phyloP scores from a whole-genome alignment of 2,888 invertebrate species.

The Mesorhabditis belari region DNA sequence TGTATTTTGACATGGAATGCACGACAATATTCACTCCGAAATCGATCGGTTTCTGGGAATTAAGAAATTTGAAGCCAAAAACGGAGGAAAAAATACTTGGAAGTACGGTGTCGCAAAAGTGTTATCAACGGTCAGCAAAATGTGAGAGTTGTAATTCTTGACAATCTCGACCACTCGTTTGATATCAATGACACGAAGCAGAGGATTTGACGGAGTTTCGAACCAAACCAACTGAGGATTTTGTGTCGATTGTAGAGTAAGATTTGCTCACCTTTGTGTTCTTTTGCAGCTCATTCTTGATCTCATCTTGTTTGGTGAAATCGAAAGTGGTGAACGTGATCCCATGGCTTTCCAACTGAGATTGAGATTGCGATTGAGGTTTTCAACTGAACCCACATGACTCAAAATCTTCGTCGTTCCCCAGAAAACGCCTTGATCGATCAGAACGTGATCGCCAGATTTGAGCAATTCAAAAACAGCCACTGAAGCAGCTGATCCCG shows the following conservation, averaged over 20 bases:
- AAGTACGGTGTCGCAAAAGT: conserved; percentile 65
- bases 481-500: conserved; percentile 77
- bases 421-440: conserved; percentile 88
- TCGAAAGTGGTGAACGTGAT: conserved; percentile 74
- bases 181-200: conserved; percentile 81
- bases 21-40: conserved; percentile 83
- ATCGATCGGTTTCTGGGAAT: conserved; percentile 71
- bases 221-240: conserved; percentile 74
- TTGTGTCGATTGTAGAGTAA: no score
- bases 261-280: conserved; percentile 74
- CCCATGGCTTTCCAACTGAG: no score
- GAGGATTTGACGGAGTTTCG: conserved; percentile 92
- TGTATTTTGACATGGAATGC: conserved; percentile 91
- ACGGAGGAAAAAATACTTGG: no score
- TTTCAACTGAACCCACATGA: no score
- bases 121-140: conserved; percentile 75
- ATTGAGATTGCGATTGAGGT: no score
- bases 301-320: conserved; percentile 64
- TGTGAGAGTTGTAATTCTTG: conserved; percentile 58
- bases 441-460: conserved; percentile 80
- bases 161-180: conserved; percentile 58
- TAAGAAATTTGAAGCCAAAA: no score
- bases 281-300: conserved; percentile 68
- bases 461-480: conserved; percentile 71
- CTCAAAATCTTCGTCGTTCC: no score